A percentile compares a stretch with the other conserved stretches of the same genome.
Evolutionary conservation across 1,140 invertebrate species (phyloP).

Genomic region (Philaenus spumarius): DNA sequence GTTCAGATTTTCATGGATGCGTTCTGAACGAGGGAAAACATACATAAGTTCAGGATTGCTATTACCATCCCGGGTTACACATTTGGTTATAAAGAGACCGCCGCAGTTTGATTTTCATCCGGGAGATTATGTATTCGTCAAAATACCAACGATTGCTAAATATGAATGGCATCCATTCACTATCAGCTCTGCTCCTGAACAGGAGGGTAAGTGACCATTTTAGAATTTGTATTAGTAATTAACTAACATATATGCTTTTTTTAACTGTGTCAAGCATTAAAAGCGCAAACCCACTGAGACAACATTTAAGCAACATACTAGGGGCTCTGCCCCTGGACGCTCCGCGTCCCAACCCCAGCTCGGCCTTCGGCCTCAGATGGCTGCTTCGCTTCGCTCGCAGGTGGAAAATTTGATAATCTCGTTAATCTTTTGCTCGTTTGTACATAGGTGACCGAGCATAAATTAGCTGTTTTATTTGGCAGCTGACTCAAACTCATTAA

Average conservation of each 20-base stretch:
- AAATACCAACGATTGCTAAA: constrained; percentile 84
- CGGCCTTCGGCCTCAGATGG: too few relatives aligned
- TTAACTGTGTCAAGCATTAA: too few relatives aligned
- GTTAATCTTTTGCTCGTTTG: too few relatives aligned
- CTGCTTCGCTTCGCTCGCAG: too few relatives aligned
- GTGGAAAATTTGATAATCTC: too few relatives aligned
- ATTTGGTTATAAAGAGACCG: constrained; percentile 80
- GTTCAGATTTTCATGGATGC: constrained; percentile 54
- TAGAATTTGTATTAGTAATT: background rate
- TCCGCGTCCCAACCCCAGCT: too few relatives aligned
- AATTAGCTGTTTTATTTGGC: too few relatives aligned
- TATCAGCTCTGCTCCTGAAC: constrained; percentile 91
- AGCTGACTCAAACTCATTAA: too few relatives aligned
- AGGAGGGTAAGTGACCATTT: constrained; percentile 57
- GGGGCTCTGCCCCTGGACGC: too few relatives aligned
- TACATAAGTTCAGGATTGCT: constrained; percentile 80
- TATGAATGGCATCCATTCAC: constrained; percentile 98
- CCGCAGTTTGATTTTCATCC: constrained; percentile 81
- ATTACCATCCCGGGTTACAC: constrained; percentile 78
- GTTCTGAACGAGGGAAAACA: constrained; percentile 64
- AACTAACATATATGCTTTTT: background rate
- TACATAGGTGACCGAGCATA: too few relatives aligned
- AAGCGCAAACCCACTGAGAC: too few relatives aligned
- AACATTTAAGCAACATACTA: too few relatives aligned
- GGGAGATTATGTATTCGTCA: constrained; percentile 92